A percentile compares a stretch with the other conserved stretches of the same genome.
Evolutionary conservation across 2,888 invertebrate genomes (phyloP).

Genomic region (Chloroclysta siterata): DNA sequence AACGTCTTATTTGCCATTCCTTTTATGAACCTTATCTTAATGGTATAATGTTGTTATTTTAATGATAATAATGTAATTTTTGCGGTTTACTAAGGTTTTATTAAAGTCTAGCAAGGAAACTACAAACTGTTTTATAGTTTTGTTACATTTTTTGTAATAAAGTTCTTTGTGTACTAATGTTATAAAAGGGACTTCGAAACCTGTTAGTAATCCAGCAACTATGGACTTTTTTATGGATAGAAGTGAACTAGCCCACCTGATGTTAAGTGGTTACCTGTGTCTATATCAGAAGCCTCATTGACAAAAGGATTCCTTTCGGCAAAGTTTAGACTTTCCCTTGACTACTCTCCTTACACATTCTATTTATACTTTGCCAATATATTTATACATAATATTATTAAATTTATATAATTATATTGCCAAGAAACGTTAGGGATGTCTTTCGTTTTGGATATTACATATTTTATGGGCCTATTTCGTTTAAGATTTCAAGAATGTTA

Average conservation of each 20-base stretch:
- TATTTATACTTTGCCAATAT: too few species aligned
- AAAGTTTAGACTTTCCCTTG: neutral
- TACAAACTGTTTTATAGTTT: neutral
- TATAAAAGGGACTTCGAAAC: too few species aligned
- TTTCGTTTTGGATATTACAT: neutral
- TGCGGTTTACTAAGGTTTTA: neutral
- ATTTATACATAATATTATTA: too few species aligned
- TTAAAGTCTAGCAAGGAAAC: neutral
- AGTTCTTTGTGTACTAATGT: too few species aligned
- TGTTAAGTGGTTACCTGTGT: too few species aligned
- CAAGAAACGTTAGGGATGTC: neutral
- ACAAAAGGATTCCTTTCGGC: neutral
- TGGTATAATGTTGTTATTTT: conserved; percentile 3
- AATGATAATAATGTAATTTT: neutral
- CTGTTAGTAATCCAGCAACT: too few species aligned
- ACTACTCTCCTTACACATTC: neutral
- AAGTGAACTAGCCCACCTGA: neutral
- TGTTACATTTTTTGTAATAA: too few species aligned
- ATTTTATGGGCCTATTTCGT: neutral
- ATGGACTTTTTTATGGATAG: neutral
- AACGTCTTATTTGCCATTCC: conserved; percentile 1
- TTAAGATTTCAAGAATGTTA: neutral
- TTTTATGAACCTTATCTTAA: conserved; percentile 7
- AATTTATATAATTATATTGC: too few species aligned
- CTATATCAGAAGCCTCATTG: neutral